A percentile compares a stretch with the other conserved stretches of the same genome.
These are phyloP conservation scores for Diaprepes abbreviatus DNA, from an alignment of 2,888 invertebrate genomes.

Conservation along the genomic window DNA sequence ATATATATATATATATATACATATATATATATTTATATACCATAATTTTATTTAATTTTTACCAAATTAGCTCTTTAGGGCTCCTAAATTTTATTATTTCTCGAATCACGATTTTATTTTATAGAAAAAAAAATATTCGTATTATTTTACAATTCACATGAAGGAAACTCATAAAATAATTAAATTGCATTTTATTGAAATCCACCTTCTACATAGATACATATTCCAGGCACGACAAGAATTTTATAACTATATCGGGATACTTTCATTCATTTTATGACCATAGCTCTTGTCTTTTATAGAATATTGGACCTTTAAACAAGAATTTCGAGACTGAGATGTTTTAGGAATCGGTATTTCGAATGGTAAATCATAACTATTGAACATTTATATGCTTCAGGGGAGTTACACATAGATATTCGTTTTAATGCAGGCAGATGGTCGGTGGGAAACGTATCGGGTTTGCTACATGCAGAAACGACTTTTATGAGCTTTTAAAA, in stretches of 20 bases:
- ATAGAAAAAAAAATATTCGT: too few relatives aligned
- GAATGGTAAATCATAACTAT: slow-evolving; percentile 56
- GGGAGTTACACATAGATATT: slow-evolving; percentile 57
- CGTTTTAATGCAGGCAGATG: slow-evolving; percentile 51
- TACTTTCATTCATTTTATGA: slow-evolving; percentile 29
- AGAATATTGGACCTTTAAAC: slow-evolving; percentile 34
- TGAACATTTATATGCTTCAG: slow-evolving; percentile 57
- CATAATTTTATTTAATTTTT: too few relatives aligned
- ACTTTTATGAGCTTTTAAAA: slow-evolving; percentile 33
- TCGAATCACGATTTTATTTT: too few relatives aligned
- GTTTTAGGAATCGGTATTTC: slow-evolving; percentile 37
- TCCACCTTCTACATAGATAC: not conserved
- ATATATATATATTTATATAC: too few relatives aligned
- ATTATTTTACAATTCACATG: too few relatives aligned
- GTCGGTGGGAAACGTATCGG: slow-evolving; percentile 26
- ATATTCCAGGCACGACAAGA: slow-evolving; percentile 17
- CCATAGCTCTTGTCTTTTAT: slow-evolving; percentile 31
- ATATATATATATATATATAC: too few relatives aligned
- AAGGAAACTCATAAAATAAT: too few relatives aligned
- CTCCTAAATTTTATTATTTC: too few relatives aligned
- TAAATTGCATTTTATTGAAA: slow-evolving; percentile 11
- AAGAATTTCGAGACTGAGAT: slow-evolving; percentile 35
- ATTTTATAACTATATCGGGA: slow-evolving; percentile 30
- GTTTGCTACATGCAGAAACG: slow-evolving; percentile 17
- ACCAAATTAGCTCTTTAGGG: too few relatives aligned